Evolutionary conservation across 92 coral and sea anemone genomes (phyloP).

Genomic region (Epizoanthus scotinus): DNA sequence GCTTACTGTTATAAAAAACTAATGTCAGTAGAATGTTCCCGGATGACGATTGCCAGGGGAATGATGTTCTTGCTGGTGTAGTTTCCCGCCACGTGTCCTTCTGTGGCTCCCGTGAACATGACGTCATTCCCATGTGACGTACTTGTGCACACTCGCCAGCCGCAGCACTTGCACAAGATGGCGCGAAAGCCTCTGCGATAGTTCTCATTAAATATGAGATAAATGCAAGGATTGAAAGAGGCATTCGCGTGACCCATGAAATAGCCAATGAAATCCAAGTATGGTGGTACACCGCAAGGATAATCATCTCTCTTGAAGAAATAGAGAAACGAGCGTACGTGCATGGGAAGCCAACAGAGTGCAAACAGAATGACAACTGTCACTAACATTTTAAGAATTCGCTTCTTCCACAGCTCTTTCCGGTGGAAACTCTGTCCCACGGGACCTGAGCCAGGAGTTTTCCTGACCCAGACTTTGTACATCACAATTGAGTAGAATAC

Average conservation of each 20-base stretch:
- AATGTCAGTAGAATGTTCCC: too few species aligned
- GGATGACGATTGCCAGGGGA: too few species aligned
- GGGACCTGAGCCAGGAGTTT: background rate
- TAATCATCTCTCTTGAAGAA: constrained; percentile 34
- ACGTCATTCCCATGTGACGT: too few species aligned
- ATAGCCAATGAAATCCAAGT: constrained; percentile 34
- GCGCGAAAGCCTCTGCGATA: constrained; percentile 9
- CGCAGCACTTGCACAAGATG: constrained; percentile 4
- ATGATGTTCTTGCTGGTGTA: too few species aligned
- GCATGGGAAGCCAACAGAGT: constrained; percentile 38
- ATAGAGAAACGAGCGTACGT: constrained; percentile 41
- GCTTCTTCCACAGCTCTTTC: constrained; percentile 36
- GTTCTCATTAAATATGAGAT: constrained; percentile 22
- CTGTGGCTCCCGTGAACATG: too few species aligned
- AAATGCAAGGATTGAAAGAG: constrained; percentile 33
- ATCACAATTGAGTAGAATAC: constrained; percentile 23
- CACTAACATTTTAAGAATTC: constrained; percentile 24
- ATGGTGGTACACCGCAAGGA: constrained; percentile 30
- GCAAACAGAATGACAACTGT: constrained; percentile 24
- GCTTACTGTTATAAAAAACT: too few species aligned
- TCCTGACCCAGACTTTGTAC: constrained; percentile 35
- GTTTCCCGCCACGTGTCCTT: too few species aligned
- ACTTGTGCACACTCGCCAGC: too few species aligned
- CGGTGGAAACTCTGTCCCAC: too few species aligned
- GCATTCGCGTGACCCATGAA: constrained; percentile 38